These are phyloP conservation scores for Hyposoter didymator DNA, from an alignment of 2,888 invertebrate species.

Conservation along the genomic window DNA sequence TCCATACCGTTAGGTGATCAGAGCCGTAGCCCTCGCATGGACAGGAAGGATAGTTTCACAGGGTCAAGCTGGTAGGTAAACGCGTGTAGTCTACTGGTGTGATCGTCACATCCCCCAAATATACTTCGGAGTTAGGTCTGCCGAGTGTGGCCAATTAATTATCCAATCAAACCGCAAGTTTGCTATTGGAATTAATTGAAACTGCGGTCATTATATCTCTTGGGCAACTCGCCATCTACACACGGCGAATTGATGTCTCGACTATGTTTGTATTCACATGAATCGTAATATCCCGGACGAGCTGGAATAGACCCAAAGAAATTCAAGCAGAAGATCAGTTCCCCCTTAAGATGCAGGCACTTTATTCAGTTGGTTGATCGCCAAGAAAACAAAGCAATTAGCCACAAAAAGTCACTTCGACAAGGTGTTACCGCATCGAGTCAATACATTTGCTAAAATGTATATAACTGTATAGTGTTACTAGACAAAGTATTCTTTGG, in stretches of 20 bases:
- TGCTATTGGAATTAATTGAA: neutral
- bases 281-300: neutral
- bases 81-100: neutral
- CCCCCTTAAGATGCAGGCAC: neutral
- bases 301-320: neutral
- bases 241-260: neutral
- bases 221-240: neutral
- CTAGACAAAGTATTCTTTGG: slow-evolving; percentile 51
- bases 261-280: neutral
- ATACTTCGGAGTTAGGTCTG: slow-evolving; percentile 30
- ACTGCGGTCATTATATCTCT: neutral
- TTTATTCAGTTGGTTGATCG: slow-evolving; percentile 12
- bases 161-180: slow-evolving; percentile 46
- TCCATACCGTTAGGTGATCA: slow-evolving; percentile 45
- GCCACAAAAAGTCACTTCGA: slow-evolving; percentile 67
- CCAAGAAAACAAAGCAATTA: slow-evolving; percentile 73
- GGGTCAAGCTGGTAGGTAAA: neutral
- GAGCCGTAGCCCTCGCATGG: neutral
- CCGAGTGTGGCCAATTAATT: slow-evolving; percentile 66
- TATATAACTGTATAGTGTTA: slow-evolving; percentile 31
- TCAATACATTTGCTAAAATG: slow-evolving; percentile 39
- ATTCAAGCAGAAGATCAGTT: too few species aligned
- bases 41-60: neutral
- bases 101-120: slow-evolving; percentile 3
- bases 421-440: slow-evolving; percentile 58